These are phyloP conservation scores for Uropetala carovei DNA, from an alignment of 2,888 invertebrate species.

Conservation along the genomic window DNA sequence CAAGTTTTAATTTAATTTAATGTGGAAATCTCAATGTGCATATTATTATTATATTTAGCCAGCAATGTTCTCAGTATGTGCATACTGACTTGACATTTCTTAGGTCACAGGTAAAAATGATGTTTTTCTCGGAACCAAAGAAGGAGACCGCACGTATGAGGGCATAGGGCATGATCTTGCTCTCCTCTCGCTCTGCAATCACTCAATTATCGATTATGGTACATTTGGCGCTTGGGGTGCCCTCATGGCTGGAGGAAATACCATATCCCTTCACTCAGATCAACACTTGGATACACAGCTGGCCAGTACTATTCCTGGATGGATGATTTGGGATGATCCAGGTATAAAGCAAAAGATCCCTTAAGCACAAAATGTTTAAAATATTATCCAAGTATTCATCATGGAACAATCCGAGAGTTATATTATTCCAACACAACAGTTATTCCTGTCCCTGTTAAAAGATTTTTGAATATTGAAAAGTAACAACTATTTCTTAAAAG, in stretches of 20 bases:
- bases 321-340: slow-evolving; percentile 42
- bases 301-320: neutral
- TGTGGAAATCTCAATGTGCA: too few species aligned
- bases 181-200: slow-evolving; percentile 32
- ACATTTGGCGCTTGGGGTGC: slow-evolving; percentile 46
- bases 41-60: too few species aligned
- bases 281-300: slow-evolving; percentile 15
- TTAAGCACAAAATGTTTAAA: too few species aligned
- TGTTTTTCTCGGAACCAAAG: slow-evolving; percentile 34
- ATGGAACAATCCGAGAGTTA: too few species aligned
- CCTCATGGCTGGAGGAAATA: slow-evolving; percentile 32
- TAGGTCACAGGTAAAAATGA: slow-evolving; percentile 20
- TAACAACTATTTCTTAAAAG: too few species aligned
- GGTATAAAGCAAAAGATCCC: neutral
- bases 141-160: neutral
- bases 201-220: slow-evolving; percentile 44
- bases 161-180: slow-evolving; percentile 43
- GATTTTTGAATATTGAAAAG: too few species aligned
- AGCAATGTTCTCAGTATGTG: neutral
- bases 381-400: too few species aligned
- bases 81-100: too few species aligned
- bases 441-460: too few species aligned
- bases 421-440: too few species aligned
- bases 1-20: too few species aligned
- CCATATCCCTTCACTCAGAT: slow-evolving; percentile 34